Evolutionary conservation across 2,113 vertebrate genomes (phyloP).

Genomic region (Triplophysa siluroides): DNA sequence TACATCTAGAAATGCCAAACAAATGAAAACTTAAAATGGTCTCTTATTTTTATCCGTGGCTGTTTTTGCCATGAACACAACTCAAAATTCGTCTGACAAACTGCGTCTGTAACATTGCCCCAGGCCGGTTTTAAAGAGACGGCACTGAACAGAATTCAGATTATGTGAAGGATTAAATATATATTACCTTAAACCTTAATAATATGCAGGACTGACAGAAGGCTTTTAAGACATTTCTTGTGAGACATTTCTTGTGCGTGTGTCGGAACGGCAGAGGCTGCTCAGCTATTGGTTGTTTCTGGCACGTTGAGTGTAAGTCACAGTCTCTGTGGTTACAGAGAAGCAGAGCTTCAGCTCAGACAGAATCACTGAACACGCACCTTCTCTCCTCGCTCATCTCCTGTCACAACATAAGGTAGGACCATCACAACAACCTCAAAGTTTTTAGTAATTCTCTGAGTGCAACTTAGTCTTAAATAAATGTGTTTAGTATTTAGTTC

Average conservation of each 20-base stretch:
- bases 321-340: slow-evolving; percentile 64
- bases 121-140: too few species aligned
- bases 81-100: too few species aligned
- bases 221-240: slow-evolving; percentile 12
- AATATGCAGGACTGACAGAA: neutral
- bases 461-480: neutral
- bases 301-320: slow-evolving; percentile 62
- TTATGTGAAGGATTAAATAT: neutral
- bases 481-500: neutral
- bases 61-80: too few species aligned
- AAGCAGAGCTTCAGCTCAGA: slow-evolving; percentile 66
- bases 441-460: neutral
- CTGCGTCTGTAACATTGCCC: too few species aligned
- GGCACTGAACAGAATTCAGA: too few species aligned
- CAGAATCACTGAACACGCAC: slow-evolving; percentile 16
- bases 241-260: slow-evolving; percentile 9
- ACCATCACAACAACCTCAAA: neutral
- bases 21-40: too few species aligned
- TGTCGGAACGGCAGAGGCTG: slow-evolving; percentile 41
- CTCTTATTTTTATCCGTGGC: too few species aligned
- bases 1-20: too few species aligned
- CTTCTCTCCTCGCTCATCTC: slow-evolving; percentile 44
- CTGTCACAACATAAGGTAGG: slow-evolving; percentile 68
- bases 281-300: slow-evolving; percentile 69
- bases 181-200: slow-evolving; percentile 1